Conservation (phyloP, 2,888 invertebrate species). For the Seira musarum region DNA sequence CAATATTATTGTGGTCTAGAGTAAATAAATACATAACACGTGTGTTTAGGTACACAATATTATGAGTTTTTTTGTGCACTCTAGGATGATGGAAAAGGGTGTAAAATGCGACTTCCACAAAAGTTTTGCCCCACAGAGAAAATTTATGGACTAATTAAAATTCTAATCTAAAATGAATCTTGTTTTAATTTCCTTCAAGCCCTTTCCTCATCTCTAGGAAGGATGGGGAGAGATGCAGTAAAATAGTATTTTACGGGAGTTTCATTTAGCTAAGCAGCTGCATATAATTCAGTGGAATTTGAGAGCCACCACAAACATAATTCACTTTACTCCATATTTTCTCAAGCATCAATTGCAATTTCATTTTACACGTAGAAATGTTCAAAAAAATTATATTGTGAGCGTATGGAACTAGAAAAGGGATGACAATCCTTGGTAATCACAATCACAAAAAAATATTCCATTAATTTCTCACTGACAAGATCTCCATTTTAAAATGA, state of each 20-base stretch:
- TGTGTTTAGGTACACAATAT: slow-evolving; percentile 22
- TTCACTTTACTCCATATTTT: too few relatives aligned
- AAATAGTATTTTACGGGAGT: slow-evolving; percentile 31
- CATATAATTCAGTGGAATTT: slow-evolving; percentile 31
- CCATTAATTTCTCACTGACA: too few relatives aligned
- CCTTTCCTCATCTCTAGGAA: neutral
- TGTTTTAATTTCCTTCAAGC: slow-evolving; percentile 31
- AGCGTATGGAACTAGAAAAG: too few relatives aligned
- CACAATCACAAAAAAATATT: too few relatives aligned
- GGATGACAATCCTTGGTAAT: too few relatives aligned
- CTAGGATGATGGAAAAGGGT: too few relatives aligned
- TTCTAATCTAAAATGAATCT: slow-evolving; percentile 62
- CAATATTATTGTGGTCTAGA: slow-evolving; percentile 32
- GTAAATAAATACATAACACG: slow-evolving; percentile 19
- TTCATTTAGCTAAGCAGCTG: slow-evolving; percentile 41
- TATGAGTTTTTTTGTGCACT: neutral
- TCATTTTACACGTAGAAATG: too few relatives aligned
- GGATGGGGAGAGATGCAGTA: neutral
- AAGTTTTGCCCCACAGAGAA: slow-evolving; percentile 26
- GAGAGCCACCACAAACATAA: too few relatives aligned
- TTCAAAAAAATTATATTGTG: too few relatives aligned
- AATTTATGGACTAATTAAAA: slow-evolving; percentile 66
- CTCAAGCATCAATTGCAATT: too few relatives aligned
- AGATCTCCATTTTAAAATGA: too few relatives aligned
- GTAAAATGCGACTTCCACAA: too few relatives aligned